A percentile compares a stretch with the other conserved stretches of the same genome.
Conservation (phyloP, 37 sponge, comb jelly and placozoan genomes). For the Bolinopsis microptera region DNA sequence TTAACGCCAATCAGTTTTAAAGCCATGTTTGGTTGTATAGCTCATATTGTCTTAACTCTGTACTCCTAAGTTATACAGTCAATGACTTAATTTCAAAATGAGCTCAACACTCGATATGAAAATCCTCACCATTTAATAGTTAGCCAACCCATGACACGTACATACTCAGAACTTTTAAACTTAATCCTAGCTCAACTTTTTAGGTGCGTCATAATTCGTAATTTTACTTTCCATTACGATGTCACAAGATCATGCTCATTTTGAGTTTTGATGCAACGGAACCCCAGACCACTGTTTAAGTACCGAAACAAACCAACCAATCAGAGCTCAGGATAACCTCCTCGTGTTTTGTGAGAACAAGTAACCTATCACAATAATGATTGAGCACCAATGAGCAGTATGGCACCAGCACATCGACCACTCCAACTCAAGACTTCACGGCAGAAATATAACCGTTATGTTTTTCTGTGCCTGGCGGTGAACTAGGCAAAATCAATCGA, state of each 20-base stretch:
- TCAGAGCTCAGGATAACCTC: not conserved
- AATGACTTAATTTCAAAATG: not conserved
- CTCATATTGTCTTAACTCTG: no score
- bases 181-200: not conserved
- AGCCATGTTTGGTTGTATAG: no score
- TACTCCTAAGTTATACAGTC: no score
- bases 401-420: not conserved
- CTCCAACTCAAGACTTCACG: not conserved
- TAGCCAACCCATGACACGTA: not conserved
- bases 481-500: no score
- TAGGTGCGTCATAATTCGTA: not conserved
- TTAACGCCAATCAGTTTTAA: no score
- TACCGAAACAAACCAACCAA: not conserved
- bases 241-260: not conserved
- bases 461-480: not conserved
- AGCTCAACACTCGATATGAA: not conserved
- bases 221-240: not conserved
- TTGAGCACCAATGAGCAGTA: no score
- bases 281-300: not conserved
- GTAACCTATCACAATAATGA: no score
- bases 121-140: not conserved
- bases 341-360: no score
- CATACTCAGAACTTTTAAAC: no score
- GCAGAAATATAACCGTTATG: not conserved
- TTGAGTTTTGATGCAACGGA: not conserved